Base-by-base conservation (phyloP, 2,113 vertebrate genomes). In the Trichomycterus rosablanca region DNA sequence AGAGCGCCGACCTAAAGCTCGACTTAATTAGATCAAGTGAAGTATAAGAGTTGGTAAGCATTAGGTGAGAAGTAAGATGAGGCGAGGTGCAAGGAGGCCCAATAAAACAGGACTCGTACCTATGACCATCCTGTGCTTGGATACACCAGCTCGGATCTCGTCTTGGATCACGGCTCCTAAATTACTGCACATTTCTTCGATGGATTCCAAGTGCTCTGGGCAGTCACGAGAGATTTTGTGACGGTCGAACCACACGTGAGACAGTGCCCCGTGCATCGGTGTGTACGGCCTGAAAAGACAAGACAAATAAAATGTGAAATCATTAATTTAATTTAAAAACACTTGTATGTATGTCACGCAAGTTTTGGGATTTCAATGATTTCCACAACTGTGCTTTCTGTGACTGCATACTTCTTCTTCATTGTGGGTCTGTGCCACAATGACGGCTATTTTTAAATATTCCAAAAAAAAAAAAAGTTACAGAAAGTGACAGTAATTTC, bases 211-310 rank as follows among this genome's bases (percentile, higher is more conserved):
- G 78, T 94, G 89, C 55, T 96, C 93, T 4, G 88, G 85, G 72
- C 87, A 86, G 24, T 94, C 85, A 15, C 65, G 76, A 12, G 85
- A 89, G 71, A 96, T 91, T 82, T 90, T 92, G 48, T 83, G 66
- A n/a, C 91, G 88, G 80, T 96, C 93, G 80, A 94, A 94, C 92
- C 93, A 95, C 43, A 94, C 91, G 9, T 80, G 88, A 56, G 91
- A 92, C 60, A 77, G 39, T 22, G 78, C 73, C 59, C 91, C 91
- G 60, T 78, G 81, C 87, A 92, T 80, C 1, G 92, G 90, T 46
- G 91, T 94, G 68, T 95, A 96, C 0, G 93, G 89, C 66, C 93
- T 96, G 74, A 51, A 24, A 50, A 66, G 70, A 30, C 5, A 24
- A 32, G n/a, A n/a, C n/a, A n/a, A n/a, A n/a, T n/a, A n/a, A n/a